Evolutionary conservation across 2,888 invertebrate species (phyloP).

Genomic region (Pseudococcus jackbeardsleyi): DNA sequence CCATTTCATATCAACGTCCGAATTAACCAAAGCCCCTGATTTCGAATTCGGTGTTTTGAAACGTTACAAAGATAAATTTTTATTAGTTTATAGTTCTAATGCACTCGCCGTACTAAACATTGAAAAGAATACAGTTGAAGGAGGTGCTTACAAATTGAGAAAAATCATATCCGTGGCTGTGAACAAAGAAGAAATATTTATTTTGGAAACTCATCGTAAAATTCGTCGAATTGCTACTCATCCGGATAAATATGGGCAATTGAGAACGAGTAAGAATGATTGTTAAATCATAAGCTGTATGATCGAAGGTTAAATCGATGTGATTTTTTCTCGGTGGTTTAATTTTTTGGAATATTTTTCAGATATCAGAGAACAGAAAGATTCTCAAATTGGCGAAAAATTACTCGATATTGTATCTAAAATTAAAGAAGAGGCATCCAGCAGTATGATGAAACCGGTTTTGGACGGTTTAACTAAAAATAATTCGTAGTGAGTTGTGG

Average conservation of each 20-base stretch:
- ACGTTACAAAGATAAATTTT: constrained; percentile 79
- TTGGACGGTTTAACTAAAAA: neutral
- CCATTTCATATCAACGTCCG: neutral
- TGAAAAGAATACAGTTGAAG: constrained; percentile 72
- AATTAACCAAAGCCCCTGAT: constrained; percentile 41
- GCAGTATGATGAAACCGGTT: constrained; percentile 45
- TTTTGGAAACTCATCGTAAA: constrained; percentile 84
- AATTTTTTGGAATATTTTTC: neutral
- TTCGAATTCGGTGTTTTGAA: constrained; percentile 77
- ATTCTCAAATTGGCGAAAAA: constrained; percentile 50
- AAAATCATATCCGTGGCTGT: constrained; percentile 73
- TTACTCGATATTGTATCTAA: constrained; percentile 47
- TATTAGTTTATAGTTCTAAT: constrained; percentile 82
- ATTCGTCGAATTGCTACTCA: constrained; percentile 82
- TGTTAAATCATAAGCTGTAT: no score
- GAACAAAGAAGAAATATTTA: constrained; percentile 82
- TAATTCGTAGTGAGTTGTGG: neutral
- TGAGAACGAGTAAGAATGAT: constrained; percentile 12
- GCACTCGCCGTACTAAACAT: constrained; percentile 84
- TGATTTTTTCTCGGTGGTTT: neutral
- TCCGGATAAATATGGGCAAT: constrained; percentile 74
- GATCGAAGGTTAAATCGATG: no score
- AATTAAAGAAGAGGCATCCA: constrained; percentile 53
- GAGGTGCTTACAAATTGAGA: constrained; percentile 68
- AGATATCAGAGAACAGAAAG: neutral